A percentile compares a stretch with the other conserved stretches of the same genome.
These are phyloP conservation scores for Nomada fucata DNA, from an alignment of 2,888 invertebrate genomes.

Conservation along the genomic window DNA sequence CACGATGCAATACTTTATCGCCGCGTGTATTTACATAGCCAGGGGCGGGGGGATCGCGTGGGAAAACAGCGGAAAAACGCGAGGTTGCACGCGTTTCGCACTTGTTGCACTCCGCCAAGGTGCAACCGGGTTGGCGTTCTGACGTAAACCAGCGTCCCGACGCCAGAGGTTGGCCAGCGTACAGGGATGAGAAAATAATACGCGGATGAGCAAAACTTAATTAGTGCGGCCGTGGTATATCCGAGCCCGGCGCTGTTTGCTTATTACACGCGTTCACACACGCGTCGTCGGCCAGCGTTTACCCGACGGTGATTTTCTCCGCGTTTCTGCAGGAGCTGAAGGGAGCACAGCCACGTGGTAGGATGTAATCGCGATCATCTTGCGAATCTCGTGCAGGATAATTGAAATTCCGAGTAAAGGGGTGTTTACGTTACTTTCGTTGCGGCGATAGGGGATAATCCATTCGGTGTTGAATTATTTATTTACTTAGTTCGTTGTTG, in stretches of 20 bases:
- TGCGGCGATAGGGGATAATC: constrained; percentile 50
- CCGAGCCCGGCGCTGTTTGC: constrained; percentile 56
- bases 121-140: constrained; percentile 19
- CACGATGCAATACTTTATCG: not conserved
- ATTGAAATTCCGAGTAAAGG: constrained; percentile 75
- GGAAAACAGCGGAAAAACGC: constrained; percentile 35
- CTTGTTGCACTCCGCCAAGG: constrained; percentile 67
- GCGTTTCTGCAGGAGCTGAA: not conserved
- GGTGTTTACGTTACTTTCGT: constrained; percentile 29
- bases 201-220: constrained; percentile 69
- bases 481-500: no score
- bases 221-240: constrained; percentile 61
- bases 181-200: constrained; percentile 55
- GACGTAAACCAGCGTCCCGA: constrained; percentile 39
- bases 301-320: constrained; percentile 7
- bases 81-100: constrained; percentile 60
- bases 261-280: constrained; percentile 55
- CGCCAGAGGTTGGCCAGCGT: constrained; percentile 4
- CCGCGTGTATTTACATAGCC: not conserved
- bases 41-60: not conserved
- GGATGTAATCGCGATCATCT: not conserved
- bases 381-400: constrained; percentile 70
- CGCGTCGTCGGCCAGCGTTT: constrained; percentile 37
- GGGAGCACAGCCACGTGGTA: not conserved
- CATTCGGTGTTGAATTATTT: constrained; percentile 1